These are phyloP conservation scores for Ennomos quercinarius DNA, from an alignment of 2,888 invertebrate species.

Conservation along the genomic window DNA sequence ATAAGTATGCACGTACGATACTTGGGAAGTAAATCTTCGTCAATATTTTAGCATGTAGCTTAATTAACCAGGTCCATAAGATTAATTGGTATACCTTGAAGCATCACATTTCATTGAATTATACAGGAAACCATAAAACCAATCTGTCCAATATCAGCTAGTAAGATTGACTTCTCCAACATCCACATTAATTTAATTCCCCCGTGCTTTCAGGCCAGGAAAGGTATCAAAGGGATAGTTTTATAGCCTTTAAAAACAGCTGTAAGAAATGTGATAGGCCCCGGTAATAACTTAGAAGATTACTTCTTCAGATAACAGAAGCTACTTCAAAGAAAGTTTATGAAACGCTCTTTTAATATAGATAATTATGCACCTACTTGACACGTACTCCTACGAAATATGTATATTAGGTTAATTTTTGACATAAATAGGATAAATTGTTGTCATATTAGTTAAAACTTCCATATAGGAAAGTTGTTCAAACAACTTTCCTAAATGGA, in stretches of 20 bases:
- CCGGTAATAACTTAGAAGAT: slow-evolving; percentile 6
- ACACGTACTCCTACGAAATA: no score
- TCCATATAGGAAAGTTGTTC: no score
- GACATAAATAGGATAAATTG: no score
- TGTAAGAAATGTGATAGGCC: slow-evolving; percentile 21
- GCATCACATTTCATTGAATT: not conserved
- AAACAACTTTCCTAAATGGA: no score
- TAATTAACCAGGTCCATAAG: no score
- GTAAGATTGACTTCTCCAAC: slow-evolving; percentile 5
- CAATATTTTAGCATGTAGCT: no score
- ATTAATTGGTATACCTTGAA: not conserved
- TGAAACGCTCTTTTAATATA: not conserved
- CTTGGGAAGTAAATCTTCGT: no score
- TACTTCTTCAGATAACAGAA: slow-evolving; percentile 6
- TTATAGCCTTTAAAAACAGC: slow-evolving; percentile 27
- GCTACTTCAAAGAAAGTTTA: slow-evolving; percentile 27
- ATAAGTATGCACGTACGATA: no score
- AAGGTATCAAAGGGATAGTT: slow-evolving; percentile 25
- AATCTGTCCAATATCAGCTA: slow-evolving; percentile 15
- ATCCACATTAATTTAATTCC: slow-evolving; percentile 15
- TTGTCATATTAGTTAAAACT: no score
- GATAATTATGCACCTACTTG: no score
- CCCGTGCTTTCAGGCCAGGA: slow-evolving; percentile 7
- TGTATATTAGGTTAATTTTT: no score
- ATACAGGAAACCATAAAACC: slow-evolving; percentile 22